Percentiles rank a stretch among this genome's conserved stretches.
Evolutionary conservation across 2,888 invertebrate genomes (phyloP).

Genomic region (Mellilla xanthometata): DNA sequence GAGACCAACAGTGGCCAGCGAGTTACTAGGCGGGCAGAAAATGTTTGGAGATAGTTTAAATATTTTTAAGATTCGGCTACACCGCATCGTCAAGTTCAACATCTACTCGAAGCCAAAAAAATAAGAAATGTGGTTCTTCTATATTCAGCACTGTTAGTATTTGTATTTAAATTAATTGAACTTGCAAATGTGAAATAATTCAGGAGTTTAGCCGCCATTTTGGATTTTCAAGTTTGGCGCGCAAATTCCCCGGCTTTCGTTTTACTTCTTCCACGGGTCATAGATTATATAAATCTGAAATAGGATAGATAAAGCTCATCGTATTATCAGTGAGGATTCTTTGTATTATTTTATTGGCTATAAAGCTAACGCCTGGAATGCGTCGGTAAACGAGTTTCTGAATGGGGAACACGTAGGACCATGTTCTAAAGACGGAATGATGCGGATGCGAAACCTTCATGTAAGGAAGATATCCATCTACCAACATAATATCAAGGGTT

Average conservation of each 20-base stretch:
- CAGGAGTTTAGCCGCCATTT: too few relatives aligned
- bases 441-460: conserved; percentile 18
- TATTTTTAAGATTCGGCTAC: conserved; percentile 2
- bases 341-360: conserved; percentile 16
- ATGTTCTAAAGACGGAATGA: conserved; percentile 23
- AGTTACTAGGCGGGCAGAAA: conserved; percentile 65
- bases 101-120: too few relatives aligned
- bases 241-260: too few relatives aligned
- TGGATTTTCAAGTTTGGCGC: too few relatives aligned
- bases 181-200: too few relatives aligned
- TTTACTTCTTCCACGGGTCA: too few relatives aligned
- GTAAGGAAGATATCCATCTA: conserved; percentile 1
- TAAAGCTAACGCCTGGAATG: conserved; percentile 22
- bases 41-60: conserved; percentile 35
- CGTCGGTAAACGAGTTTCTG: conserved; percentile 29
- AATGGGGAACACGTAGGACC: conserved; percentile 26
- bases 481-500: neutral
- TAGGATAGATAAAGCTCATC: neutral
- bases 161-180: too few relatives aligned
- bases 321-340: conserved; percentile 17
- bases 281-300: too few relatives aligned
- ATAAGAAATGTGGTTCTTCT: too few relatives aligned
- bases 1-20: conserved; percentile 63
- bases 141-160: too few relatives aligned
- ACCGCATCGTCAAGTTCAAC: too few relatives aligned